Evolutionary conservation across 2,888 invertebrate species (phyloP).

Genomic region (Steromphala cineraria): DNA sequence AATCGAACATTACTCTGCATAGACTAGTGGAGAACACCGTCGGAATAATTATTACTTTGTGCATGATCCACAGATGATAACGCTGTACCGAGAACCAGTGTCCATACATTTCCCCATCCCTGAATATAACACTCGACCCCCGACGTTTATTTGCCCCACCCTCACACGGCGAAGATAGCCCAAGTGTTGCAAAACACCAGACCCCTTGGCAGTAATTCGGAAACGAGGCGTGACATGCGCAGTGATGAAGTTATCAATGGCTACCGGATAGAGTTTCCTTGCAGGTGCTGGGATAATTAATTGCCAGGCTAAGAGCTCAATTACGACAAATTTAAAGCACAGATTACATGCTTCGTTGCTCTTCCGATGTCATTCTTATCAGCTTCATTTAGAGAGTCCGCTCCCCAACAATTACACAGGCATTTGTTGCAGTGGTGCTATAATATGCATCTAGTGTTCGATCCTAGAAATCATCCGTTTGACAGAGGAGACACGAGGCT

Average conservation of each 20-base stretch:
- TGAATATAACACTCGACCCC: too few species aligned
- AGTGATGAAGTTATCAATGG: conserved; percentile 19
- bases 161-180: background rate
- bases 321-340: conserved; percentile 23
- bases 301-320: background rate
- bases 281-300: conserved; percentile 9
- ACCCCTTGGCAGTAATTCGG: conserved; percentile 19
- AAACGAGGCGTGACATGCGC: conserved; percentile 23
- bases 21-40: too few species aligned
- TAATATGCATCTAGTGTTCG: background rate
- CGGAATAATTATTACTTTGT: too few species aligned
- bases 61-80: too few species aligned
- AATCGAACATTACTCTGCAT: too few species aligned
- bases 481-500: background rate
- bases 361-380: conserved; percentile 4
- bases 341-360: conserved; percentile 14
- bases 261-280: background rate
- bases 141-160: background rate
- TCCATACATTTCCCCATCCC: too few species aligned
- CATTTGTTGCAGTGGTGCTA: background rate
- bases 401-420: conserved; percentile 2
- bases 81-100: too few species aligned
- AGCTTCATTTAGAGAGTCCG: background rate
- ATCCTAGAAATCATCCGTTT: background rate
- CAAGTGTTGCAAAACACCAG: conserved; percentile 13